Evolutionary conservation across 2,113 vertebrate species (phyloP).

Genomic region (Solenodon paradoxus): DNA sequence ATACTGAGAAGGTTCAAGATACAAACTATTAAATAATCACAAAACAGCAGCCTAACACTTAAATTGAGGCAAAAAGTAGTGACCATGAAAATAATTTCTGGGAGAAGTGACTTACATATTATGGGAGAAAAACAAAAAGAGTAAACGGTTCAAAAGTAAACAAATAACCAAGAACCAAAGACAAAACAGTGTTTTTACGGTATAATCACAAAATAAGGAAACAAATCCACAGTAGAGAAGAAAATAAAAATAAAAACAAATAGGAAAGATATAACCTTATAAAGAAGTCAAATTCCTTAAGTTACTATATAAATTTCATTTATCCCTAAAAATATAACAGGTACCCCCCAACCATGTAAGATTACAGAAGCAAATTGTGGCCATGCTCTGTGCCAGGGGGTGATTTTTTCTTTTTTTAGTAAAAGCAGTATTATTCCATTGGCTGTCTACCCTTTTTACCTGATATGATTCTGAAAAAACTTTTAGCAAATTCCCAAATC

Average conservation of each 20-base stretch:
- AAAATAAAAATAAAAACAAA: not conserved
- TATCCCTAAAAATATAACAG: not conserved
- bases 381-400: not conserved
- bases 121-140: too few species aligned
- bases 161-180: not conserved
- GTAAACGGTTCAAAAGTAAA: not conserved
- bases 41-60: not conserved
- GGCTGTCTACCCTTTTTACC: not conserved
- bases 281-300: not conserved
- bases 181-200: not conserved
- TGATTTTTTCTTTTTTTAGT: not conserved
- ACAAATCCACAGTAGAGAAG: not conserved
- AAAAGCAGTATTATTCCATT: not conserved
- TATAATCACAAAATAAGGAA: not conserved
- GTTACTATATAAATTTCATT: not conserved
- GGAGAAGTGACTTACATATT: too few species aligned
- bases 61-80: not conserved
- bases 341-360: not conserved
- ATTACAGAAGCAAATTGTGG: not conserved
- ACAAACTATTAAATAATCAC: not conserved
- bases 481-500: not conserved
- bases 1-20: not conserved
- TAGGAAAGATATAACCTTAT: not conserved
- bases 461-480: not conserved
- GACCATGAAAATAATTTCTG: too few species aligned